A percentile compares a stretch with the other conserved stretches of the same genome.
Evolutionary conservation across 2,113 vertebrate species (phyloP).

Genomic region (Arizona elegans): DNA sequence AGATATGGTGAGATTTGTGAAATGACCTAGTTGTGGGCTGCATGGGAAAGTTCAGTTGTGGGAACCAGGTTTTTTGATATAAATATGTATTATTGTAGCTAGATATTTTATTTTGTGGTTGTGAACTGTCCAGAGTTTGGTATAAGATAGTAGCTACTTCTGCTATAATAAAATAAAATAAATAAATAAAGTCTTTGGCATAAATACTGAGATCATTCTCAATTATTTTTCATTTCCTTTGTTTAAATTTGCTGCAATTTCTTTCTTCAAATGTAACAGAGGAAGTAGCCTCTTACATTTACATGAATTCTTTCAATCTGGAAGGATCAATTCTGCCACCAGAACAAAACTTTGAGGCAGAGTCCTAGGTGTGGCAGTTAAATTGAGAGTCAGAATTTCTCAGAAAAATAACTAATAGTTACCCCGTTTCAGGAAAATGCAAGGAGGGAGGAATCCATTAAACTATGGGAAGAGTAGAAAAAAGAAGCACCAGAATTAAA

Average conservation of each 20-base stretch:
- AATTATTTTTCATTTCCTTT: not conserved
- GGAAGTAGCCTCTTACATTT: not conserved
- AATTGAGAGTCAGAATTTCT: not conserved
- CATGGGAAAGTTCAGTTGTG: not conserved
- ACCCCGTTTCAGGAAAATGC: not conserved
- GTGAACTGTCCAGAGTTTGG: not conserved
- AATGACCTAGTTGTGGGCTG: not conserved
- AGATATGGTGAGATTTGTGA: not conserved
- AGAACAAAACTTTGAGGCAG: not conserved
- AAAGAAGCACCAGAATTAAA: not conserved
- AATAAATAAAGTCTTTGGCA: not conserved
- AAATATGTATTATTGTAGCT: not conserved
- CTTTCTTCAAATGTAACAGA: not conserved
- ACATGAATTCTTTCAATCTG: not conserved
- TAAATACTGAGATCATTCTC: not conserved
- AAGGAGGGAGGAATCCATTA: not conserved
- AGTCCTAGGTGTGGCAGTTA: not conserved
- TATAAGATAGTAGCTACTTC: not conserved
- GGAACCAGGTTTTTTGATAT: not conserved
- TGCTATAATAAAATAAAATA: not conserved
- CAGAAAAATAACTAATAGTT: not conserved
- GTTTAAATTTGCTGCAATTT: not conserved
- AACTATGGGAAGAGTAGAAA: not conserved
- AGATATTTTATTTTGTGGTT: not conserved
- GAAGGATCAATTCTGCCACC: not conserved